These are phyloP conservation scores for Phycodurus eques DNA, from an alignment of 2,113 vertebrate genomes.

Conservation along the genomic window DNA sequence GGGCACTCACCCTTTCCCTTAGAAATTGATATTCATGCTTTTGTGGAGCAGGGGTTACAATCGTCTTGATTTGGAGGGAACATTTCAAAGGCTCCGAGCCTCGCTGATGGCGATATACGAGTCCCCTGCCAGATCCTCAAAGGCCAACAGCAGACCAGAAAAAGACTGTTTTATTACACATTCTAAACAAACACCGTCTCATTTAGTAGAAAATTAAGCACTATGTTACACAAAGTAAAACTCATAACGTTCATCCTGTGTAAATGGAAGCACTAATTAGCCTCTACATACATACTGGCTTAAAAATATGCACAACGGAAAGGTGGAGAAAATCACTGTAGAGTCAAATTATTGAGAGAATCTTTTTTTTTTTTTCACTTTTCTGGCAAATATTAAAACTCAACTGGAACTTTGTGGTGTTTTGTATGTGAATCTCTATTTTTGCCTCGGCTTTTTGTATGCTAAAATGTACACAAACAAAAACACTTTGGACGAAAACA, in stretches of 20 bases:
- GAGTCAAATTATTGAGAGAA: neutral
- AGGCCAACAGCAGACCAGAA: neutral
- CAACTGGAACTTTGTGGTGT: neutral
- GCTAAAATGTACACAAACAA: neutral
- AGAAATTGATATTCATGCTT: conserved; percentile 75
- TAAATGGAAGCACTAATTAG: neutral
- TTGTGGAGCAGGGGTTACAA: conserved; percentile 67
- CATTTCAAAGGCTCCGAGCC: conserved; percentile 36
- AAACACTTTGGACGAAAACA: neutral
- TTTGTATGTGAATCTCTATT: neutral
- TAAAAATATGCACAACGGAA: neutral
- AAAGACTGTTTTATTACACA: neutral
- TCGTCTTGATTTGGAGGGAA: conserved; percentile 53
- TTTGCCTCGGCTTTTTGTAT: neutral
- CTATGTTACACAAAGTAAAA: neutral
- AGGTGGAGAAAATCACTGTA: neutral
- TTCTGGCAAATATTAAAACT: neutral
- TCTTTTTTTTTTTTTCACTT: neutral
- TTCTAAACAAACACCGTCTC: neutral
- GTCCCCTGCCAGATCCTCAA: neutral
- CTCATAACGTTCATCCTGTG: neutral
- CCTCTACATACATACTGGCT: neutral
- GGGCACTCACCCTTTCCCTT: conserved; percentile 67
- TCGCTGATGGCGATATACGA: neutral
- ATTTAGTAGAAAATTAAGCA: neutral